Conservation (phyloP, 1,140 invertebrate genomes). For the Tetragonula clypearis region DNA sequence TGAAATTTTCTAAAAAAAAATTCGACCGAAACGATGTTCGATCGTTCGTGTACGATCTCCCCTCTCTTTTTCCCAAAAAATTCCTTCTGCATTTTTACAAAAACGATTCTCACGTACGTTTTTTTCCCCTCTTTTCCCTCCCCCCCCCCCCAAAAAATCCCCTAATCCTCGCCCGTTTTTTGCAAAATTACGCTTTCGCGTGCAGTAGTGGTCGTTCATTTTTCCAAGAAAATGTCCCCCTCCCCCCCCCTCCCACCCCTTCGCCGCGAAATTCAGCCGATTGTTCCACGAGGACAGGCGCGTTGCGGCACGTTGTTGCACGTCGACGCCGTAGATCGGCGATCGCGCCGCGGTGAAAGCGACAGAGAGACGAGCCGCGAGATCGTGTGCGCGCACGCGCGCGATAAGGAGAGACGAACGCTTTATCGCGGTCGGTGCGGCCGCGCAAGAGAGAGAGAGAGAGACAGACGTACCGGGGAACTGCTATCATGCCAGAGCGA, state of each 20-base stretch:
- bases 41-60: too few species aligned
- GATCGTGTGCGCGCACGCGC: background rate
- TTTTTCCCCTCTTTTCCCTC: too few species aligned
- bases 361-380: conserved; percentile 42
- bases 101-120: too few species aligned
- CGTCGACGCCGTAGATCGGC: conserved; percentile 53
- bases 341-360: conserved; percentile 63
- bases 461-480: conserved; percentile 2
- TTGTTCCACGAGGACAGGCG: background rate
- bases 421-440: conserved; percentile 20
- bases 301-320: conserved; percentile 17
- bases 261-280: background rate
- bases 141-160: too few species aligned
- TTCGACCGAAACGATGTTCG: too few species aligned
- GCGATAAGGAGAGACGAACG: background rate
- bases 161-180: too few species aligned
- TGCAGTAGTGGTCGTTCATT: background rate
- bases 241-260: too few species aligned
- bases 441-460: conserved; percentile 6
- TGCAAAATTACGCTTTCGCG: too few species aligned
- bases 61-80: too few species aligned
- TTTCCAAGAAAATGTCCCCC: background rate
- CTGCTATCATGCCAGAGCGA: background rate
- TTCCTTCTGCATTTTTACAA: too few species aligned
- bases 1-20: too few species aligned